phyloP scores from a whole-genome alignment of 2,888 invertebrate species.

The Coenonympha arcania region DNA sequence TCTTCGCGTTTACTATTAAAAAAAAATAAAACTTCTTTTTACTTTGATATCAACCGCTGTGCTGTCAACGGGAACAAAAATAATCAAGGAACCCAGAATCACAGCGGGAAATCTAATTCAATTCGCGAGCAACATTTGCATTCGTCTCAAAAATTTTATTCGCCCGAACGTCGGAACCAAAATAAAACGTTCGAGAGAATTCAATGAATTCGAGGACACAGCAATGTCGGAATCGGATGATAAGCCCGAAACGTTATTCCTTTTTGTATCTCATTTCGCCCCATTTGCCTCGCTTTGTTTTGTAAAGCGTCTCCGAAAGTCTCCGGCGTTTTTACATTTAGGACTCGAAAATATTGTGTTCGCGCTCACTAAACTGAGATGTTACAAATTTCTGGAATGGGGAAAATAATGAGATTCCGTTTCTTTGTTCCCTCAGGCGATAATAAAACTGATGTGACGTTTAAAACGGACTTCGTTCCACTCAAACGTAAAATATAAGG shows the following conservation, averaged over 20 bases:
- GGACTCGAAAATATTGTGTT: constrained; percentile 10
- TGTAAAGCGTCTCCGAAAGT: constrained; percentile 20
- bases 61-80: background rate
- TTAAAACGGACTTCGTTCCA: no score
- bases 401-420: constrained; percentile 3
- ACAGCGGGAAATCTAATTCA: constrained; percentile 7
- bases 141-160: constrained; percentile 15
- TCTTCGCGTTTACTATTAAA: no score
- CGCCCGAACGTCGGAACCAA: constrained; percentile 20
- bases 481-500: no score
- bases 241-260: constrained; percentile 22
- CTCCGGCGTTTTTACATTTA: constrained; percentile 16
- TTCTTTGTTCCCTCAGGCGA: background rate
- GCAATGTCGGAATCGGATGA: constrained; percentile 19
- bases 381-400: constrained; percentile 8
- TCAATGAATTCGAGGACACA: constrained; percentile 24
- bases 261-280: constrained; percentile 25
- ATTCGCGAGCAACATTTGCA: constrained; percentile 20
- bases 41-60: no score
- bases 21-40: background rate
- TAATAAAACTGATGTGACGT: background rate
- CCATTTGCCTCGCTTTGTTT: constrained; percentile 24
- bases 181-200: constrained; percentile 22
- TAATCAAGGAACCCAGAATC: constrained; percentile 1
- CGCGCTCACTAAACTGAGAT: constrained; percentile 12